Percentiles rank a stretch among this genome's conserved stretches.
Evolutionary conservation across 2,113 vertebrate species (phyloP).

Genomic region (Erinaceus europaeus): DNA sequence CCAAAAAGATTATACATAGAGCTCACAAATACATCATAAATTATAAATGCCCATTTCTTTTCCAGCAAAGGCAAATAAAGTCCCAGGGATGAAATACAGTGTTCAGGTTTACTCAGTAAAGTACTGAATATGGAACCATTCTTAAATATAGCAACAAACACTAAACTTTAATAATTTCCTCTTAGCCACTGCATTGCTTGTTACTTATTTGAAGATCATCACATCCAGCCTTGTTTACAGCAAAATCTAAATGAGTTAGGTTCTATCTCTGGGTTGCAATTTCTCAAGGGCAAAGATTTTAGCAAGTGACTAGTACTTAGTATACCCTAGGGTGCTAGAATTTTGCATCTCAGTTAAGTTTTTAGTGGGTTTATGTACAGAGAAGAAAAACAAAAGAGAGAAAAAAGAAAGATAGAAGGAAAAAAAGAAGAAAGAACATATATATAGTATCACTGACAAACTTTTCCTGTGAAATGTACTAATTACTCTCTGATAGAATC

Average conservation of each 20-base stretch:
- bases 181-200: background rate
- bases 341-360: background rate
- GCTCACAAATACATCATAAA: background rate
- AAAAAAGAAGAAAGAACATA: background rate
- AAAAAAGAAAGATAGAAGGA: too few species aligned
- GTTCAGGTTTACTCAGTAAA: background rate
- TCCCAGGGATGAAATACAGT: background rate
- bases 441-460: background rate
- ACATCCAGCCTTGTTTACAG: background rate
- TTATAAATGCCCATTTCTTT: background rate
- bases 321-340: background rate
- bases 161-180: background rate
- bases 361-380: background rate
- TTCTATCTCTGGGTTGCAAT: background rate
- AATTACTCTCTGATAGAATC: background rate
- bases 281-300: background rate
- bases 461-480: background rate
- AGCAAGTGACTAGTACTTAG: background rate
- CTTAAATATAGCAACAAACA: background rate
- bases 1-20: background rate
- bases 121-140: background rate
- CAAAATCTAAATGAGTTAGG: background rate
- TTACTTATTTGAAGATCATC: background rate
- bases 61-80: background rate
- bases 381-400: too few species aligned